These are phyloP conservation scores for Drosophila sechellia DNA, from an alignment of 1,140 invertebrate species.

Conservation along the genomic window DNA sequence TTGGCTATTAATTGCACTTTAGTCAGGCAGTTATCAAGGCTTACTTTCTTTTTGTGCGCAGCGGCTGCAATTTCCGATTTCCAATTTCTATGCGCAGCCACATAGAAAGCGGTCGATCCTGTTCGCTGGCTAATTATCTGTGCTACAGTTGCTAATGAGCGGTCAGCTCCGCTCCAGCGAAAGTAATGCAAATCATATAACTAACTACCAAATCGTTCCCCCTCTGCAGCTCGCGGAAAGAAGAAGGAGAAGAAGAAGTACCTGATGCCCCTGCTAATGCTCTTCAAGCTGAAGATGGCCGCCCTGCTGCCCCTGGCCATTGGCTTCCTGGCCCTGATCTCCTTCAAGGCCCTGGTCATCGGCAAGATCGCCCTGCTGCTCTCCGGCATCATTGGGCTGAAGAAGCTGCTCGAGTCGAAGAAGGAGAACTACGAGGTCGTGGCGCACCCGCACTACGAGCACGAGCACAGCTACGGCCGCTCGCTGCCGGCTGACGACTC, in stretches of 20 bases:
- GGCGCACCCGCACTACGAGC: constrained; percentile 88
- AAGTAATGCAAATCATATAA: constrained; percentile 48
- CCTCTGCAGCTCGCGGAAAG: constrained; percentile 88
- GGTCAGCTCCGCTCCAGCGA: constrained; percentile 58
- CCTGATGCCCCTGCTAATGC: constrained; percentile 89
- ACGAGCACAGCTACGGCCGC: constrained; percentile 87
- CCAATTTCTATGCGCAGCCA: constrained; percentile 65
- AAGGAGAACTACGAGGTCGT: constrained; percentile 90
- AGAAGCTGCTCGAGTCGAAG: constrained; percentile 91
- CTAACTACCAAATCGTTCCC: neutral
- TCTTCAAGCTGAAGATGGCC: constrained; percentile 92
- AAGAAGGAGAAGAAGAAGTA: constrained; percentile 91
- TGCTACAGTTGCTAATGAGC: constrained; percentile 79
- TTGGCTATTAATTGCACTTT: constrained; percentile 74
- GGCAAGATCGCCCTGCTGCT: constrained; percentile 92
- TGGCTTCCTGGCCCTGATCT: constrained; percentile 91
- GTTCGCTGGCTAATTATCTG: constrained; percentile 67
- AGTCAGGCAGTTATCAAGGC: constrained; percentile 63
- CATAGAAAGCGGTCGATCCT: constrained; percentile 80
- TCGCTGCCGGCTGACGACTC: constrained; percentile 79
- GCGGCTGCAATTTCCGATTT: constrained; percentile 67
- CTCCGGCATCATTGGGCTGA: constrained; percentile 90
- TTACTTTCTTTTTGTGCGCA: constrained; percentile 71
- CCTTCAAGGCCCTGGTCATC: constrained; percentile 92
- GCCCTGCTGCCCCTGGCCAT: constrained; percentile 91